Conservation (phyloP, 2,797 vertebrate species). For the Periophthalmus magnuspinnatus region DNA sequence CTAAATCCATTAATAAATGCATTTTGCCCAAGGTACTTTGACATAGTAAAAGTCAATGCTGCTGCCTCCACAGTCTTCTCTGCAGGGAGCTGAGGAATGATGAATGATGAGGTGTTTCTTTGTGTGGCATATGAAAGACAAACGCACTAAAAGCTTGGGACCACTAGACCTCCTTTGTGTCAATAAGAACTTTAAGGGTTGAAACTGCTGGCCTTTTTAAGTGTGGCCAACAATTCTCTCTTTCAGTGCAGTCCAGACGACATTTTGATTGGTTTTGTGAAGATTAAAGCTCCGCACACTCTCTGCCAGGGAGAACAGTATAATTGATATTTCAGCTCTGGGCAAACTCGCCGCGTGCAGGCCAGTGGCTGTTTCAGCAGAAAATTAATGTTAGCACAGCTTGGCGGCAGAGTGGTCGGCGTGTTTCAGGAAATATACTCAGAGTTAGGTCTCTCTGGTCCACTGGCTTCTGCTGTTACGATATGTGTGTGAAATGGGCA, state of each 20-base stretch:
- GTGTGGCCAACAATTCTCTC: constrained; percentile 62
- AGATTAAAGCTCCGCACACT: constrained; percentile 74
- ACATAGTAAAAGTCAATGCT: neutral
- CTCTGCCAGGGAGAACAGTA: constrained; percentile 73
- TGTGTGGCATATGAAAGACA: constrained; percentile 11
- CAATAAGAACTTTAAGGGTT: constrained; percentile 58
- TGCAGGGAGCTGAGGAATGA: constrained; percentile 6
- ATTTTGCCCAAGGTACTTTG: neutral
- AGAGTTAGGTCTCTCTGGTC: constrained; percentile 66
- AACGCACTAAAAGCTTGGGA: constrained; percentile 6
- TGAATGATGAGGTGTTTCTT: constrained; percentile 3
- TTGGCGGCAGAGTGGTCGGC: constrained; percentile 64
- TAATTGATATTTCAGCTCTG: constrained; percentile 81
- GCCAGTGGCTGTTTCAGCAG: constrained; percentile 80
- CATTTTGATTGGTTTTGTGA: constrained; percentile 76
- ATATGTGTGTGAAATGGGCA: constrained; percentile 59
- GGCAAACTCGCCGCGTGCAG: constrained; percentile 72
- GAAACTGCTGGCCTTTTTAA: constrained; percentile 66
- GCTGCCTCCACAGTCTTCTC: neutral
- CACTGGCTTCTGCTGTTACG: constrained; percentile 60
- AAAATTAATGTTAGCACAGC: constrained; percentile 79
- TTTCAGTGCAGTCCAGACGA: constrained; percentile 64
- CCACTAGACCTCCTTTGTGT: constrained; percentile 50
- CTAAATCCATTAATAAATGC: neutral
- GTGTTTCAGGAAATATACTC: constrained; percentile 71